Percentiles rank a stretch among this genome's conserved stretches.
Evolutionary conservation across 1,140 invertebrate genomes (phyloP).

Genomic region (Cepaea nemoralis): DNA sequence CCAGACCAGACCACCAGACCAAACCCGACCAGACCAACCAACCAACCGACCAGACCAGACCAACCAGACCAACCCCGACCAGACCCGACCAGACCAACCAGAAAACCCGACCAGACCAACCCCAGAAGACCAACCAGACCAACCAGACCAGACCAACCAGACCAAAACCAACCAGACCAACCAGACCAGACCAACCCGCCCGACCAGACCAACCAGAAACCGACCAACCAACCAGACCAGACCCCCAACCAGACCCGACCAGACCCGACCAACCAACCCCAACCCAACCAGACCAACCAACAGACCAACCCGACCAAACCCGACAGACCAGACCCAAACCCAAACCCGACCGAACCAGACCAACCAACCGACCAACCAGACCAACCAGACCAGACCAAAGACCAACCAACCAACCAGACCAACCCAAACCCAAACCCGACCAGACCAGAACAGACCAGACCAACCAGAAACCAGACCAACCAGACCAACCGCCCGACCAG

Average conservation of each 20-base stretch:
- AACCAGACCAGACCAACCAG: conserved; percentile 23
- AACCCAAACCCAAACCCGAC: too few species aligned
- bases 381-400: too few species aligned
- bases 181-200: conserved; percentile 14
- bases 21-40: conserved; percentile 10
- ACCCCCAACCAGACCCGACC: neutral
- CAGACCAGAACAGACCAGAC: too few species aligned
- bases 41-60: conserved; percentile 11
- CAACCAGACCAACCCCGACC: neutral
- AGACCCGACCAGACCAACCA: conserved; percentile 19
- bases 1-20: conserved; percentile 23
- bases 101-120: conserved; percentile 13
- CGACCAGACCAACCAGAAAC: neutral
- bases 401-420: too few species aligned
- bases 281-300: neutral
- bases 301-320: neutral
- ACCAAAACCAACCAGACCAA: conserved; percentile 13
- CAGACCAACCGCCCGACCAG: too few species aligned
- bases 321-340: conserved; percentile 4
- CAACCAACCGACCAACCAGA: conserved; percentile 8
- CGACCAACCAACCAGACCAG: neutral
- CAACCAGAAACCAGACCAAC: too few species aligned
- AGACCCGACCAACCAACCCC: neutral
- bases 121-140: neutral
- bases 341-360: conserved; percentile 19